Base-by-base conservation (phyloP, 2,888 invertebrate species). In the Matsumyia berberina region DNA sequence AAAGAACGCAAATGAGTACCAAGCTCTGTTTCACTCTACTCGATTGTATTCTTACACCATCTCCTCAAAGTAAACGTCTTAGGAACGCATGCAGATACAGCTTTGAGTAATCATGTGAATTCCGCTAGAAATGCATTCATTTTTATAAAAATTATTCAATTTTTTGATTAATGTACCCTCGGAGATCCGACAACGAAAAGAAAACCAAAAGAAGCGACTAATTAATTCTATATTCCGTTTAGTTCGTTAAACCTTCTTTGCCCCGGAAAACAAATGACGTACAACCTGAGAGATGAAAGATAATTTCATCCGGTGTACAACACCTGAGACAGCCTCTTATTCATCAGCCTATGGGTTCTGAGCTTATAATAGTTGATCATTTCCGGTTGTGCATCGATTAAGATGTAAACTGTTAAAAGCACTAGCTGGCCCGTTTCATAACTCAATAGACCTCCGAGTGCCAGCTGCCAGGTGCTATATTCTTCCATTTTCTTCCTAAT, bases 201-300 rank as follows among this genome's bases (percentile, higher is more conserved):
- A 64, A 55, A 19, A 17, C 46, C 24, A 2, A 12, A 57, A 44
- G 51, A 70, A 31, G 8, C 37, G 64, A 46, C 64, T 73, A 72
- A 78, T 73, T 83, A 78, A 83, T 57, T 78, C 69, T 42, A 60
- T 57, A 58, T 69, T 58, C 78, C 73, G 83, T 78, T 78, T 58
- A 55, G 78, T 74, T 35, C 69, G 53, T 58, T 83, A 64, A 82
- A 46, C 73, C 53, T 7, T 42, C 12, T 37, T 9, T 15, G 6
- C 53, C 5, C 12, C 49, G 46, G 44, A 64, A 53, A 55, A 42
- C 46, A 74, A 55, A 74, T 42, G 35, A 37, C 37, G 55, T n/a
- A 33, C 46, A 33, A n/a, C 35, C 8, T 55, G 31, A 57, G 46
- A 66, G 46, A 37, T 46, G 44, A n/a, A 64, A 58, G 35, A 39